phyloP scores from a whole-genome alignment of 1,140 invertebrate species.

The Euglossa dilemma region DNA sequence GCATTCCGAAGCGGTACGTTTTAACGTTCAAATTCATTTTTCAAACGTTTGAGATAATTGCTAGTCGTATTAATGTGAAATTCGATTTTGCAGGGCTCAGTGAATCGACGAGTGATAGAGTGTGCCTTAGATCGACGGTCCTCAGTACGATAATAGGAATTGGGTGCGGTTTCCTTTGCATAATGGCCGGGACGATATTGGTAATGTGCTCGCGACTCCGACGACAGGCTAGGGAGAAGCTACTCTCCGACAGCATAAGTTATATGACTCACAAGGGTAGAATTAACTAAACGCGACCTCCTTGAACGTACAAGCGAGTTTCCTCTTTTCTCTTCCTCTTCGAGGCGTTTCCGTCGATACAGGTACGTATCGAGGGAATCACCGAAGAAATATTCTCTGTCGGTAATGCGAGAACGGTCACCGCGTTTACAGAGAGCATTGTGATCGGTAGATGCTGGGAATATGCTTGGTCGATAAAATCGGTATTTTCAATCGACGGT shows the following conservation, averaged over 20 bases:
- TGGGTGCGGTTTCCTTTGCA: slow-evolving; percentile 86
- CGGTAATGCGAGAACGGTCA: slow-evolving; percentile 35
- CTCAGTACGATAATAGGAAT: slow-evolving; percentile 89
- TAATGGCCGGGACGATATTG: slow-evolving; percentile 87
- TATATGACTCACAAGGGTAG: slow-evolving; percentile 89
- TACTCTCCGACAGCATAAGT: slow-evolving; percentile 84
- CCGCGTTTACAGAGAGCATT: slow-evolving; percentile 43
- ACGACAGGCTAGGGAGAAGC: slow-evolving; percentile 82
- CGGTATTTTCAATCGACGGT: neutral
- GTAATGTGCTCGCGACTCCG: slow-evolving; percentile 88
- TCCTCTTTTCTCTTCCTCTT: slow-evolving; percentile 16
- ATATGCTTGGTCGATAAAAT: slow-evolving; percentile 10
- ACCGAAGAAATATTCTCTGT: slow-evolving; percentile 1
- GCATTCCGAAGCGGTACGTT: slow-evolving; percentile 73
- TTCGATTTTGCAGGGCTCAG: slow-evolving; percentile 51
- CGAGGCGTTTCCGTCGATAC: slow-evolving; percentile 22
- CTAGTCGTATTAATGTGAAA: neutral
- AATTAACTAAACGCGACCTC: slow-evolving; percentile 84
- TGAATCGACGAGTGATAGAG: slow-evolving; percentile 81
- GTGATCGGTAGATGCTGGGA: neutral
- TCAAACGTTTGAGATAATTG: neutral
- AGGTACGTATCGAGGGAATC: neutral
- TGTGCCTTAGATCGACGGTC: slow-evolving; percentile 90
- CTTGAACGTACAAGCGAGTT: slow-evolving; percentile 31
- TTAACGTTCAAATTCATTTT: slow-evolving; percentile 11